Base-by-base conservation (phyloP, 2,113 vertebrate genomes). In the Vimba vimba region DNA sequence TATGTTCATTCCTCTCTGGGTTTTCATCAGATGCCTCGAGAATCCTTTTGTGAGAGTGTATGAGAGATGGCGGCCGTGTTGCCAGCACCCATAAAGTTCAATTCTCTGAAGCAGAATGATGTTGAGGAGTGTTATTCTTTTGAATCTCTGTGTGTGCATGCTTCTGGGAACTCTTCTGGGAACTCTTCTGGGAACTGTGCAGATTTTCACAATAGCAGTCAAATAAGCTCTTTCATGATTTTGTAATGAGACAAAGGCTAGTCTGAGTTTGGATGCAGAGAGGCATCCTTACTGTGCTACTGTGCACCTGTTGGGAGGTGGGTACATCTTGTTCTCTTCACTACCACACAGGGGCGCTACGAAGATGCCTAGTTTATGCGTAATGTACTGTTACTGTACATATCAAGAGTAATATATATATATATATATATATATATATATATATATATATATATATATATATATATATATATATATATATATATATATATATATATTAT, bases 41-140 rank as follows among this genome's bases (percentile, higher is more conserved):
- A 89, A 91, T 88, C 87, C 88, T 60, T 88, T 88, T 90, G 79
- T 89, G 87, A 89, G 71, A 43, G 1, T 9, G 2, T 25, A 39
- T 84, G 52, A 76, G 86, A 87, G 66, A 66, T 55, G 80, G 89
- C 30, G 64, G 86, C 25, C 57, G 78, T 39, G 76, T 78, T 83
- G 82, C 86, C 84, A 84, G 82, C 2, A 19, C 74, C 89, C 80
- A 91, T 93, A 92, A 92, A 93, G 45, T 89, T 88, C 88, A 89
- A 92, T 92, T 87, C 80, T 87, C 74, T 86, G 39, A 88, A 86
- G 86, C 71, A 73, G 86, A 87, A 77, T 12, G 36, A 85, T 68
- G 87, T 89, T 74, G 60, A 52, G 15, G 52, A 73, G 47, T 85
- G 50, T 60, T 85, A 69, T 84, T 43, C 74, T 80, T 62, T 62